phyloP scores from a whole-genome alignment of 2,888 invertebrate species.

The Lacanobia wlatinum region DNA sequence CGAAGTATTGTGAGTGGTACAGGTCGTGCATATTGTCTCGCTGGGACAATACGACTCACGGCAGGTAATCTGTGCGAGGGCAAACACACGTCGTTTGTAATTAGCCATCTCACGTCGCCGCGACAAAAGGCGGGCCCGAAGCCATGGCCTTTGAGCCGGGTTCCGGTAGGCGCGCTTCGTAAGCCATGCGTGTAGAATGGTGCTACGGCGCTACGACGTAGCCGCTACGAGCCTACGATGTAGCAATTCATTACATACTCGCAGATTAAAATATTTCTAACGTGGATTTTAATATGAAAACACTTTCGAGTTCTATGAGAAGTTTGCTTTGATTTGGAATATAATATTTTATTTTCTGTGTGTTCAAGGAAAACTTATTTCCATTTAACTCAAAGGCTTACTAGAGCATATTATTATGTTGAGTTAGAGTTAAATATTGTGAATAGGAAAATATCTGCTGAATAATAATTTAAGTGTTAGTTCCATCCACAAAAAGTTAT shows the following conservation, averaged over 20 bases:
- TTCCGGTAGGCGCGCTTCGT: conserved; percentile 63
- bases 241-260: conserved; percentile 43
- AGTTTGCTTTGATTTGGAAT: conserved; percentile 22
- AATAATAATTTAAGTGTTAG: background rate
- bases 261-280: conserved; percentile 42
- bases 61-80: conserved; percentile 75
- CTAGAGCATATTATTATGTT: background rate
- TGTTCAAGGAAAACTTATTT: conserved; percentile 6
- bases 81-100: conserved; percentile 77
- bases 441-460: background rate
- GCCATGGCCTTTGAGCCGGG: conserved; percentile 70
- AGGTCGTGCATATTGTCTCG: conserved; percentile 66
- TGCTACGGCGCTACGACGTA: conserved; percentile 58
- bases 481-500: background rate
- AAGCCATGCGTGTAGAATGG: conserved; percentile 70
- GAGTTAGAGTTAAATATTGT: background rate
- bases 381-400: background rate
- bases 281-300: conserved; percentile 5
- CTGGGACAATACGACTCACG: conserved; percentile 65
- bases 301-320: background rate
- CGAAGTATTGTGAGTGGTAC: conserved; percentile 44
- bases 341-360: background rate
- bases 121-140: conserved; percentile 71
- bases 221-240: conserved; percentile 48
- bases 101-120: conserved; percentile 76